A percentile compares a stretch with the other conserved stretches of the same genome.
Evolutionary conservation across 1,140 invertebrate genomes (phyloP).

Genomic region (Idris sp.): DNA sequence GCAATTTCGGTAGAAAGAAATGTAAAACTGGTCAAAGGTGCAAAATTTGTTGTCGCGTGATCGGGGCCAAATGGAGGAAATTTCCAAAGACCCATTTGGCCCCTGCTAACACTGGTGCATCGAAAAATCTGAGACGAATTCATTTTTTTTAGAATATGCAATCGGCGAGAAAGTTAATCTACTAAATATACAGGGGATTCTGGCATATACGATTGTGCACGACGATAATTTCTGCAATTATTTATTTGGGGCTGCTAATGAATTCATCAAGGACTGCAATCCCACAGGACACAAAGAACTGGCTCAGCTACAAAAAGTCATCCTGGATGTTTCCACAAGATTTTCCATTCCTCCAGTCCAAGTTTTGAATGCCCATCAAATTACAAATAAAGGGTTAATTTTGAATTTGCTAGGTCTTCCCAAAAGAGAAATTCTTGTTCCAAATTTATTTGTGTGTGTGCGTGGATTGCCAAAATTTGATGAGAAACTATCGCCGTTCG

Average conservation of each 20-base stretch:
- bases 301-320: no score
- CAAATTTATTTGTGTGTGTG: no score
- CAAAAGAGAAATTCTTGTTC: no score
- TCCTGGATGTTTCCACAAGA: no score
- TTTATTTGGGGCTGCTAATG: neutral
- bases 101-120: constrained; percentile 39
- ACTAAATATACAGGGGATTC: constrained; percentile 41
- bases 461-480: constrained; percentile 24
- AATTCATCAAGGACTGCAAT: constrained; percentile 6
- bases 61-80: constrained; percentile 24
- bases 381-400: no score
- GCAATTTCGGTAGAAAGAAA: constrained; percentile 62
- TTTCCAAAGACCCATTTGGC: constrained; percentile 9
- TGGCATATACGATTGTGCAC: constrained; percentile 45
- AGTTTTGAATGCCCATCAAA: no score
- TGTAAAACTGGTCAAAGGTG: constrained; percentile 60
- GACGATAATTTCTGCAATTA: constrained; percentile 29
- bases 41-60: constrained; percentile 44
- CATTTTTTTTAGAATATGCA: constrained; percentile 52
- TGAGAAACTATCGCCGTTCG: constrained; percentile 41
- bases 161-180: constrained; percentile 51
- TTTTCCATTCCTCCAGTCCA: no score
- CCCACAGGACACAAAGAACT: neutral
- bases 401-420: no score
- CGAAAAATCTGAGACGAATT: constrained; percentile 40